A percentile compares a stretch with the other conserved stretches of the same genome.
phyloP scores from a whole-genome alignment of 2,113 vertebrate species.

The Carassius gibelio region DNA sequence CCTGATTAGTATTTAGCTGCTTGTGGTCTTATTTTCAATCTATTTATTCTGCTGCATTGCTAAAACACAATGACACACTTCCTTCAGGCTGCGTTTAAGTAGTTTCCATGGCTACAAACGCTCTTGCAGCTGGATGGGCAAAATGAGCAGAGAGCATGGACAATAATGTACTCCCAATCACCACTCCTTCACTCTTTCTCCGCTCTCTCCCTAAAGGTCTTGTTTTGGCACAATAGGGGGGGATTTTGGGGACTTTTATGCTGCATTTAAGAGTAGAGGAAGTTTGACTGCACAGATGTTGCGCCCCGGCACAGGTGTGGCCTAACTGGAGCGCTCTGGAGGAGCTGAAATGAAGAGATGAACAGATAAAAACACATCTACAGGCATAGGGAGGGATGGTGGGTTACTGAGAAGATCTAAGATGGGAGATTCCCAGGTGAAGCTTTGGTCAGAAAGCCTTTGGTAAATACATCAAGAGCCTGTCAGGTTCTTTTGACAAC shows the following conservation, averaged over 20 bases:
- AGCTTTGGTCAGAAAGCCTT: not conserved
- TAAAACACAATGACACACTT: constrained; percentile 51
- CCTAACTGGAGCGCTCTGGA: not conserved
- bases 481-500: not conserved
- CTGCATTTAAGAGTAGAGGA: constrained; percentile 5
- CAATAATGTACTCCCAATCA: not conserved
- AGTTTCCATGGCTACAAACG: constrained; percentile 62
- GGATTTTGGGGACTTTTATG: not conserved
- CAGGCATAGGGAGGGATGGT: not conserved
- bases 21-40: constrained; percentile 23
- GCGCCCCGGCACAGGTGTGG: constrained; percentile 14
- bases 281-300: constrained; percentile 31
- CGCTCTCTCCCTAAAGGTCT: constrained; percentile 12
- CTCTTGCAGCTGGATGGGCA: constrained; percentile 46
- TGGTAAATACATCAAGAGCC: not conserved
- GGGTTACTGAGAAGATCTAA: not conserved
- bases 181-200: constrained; percentile 23
- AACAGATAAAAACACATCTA: not conserved
- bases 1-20: not conserved
- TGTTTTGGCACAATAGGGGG: constrained; percentile 1
- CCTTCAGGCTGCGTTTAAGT: constrained; percentile 50
- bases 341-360: not conserved
- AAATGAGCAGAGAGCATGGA: constrained; percentile 34
- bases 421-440: constrained; percentile 3
- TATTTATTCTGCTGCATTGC: constrained; percentile 34